Conservation (phyloP, 2,888 invertebrate genomes). For the Corbicula japonica region DNA sequence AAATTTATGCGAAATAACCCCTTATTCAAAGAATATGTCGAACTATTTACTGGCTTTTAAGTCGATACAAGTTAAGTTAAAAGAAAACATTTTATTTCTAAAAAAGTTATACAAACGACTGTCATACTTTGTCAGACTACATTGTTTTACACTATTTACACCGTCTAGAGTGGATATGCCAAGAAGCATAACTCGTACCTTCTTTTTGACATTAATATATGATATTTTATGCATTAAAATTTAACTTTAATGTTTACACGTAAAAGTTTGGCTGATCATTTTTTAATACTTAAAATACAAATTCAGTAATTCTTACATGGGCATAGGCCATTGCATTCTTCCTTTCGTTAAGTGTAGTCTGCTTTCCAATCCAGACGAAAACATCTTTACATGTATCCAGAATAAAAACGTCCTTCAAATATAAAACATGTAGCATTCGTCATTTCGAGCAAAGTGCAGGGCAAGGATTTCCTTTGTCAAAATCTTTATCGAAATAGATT, state of each 20-base stretch:
- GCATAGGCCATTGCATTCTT: conserved; percentile 85
- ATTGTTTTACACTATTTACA: not conserved
- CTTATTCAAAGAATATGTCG: too few relatives aligned
- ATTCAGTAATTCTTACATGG: conserved; percentile 76
- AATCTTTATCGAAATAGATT: too few relatives aligned
- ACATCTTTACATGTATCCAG: conserved; percentile 81
- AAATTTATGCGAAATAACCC: too few relatives aligned
- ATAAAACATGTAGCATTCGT: too few relatives aligned
- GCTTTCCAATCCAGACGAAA: conserved; percentile 85
- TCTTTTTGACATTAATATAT: not conserved
- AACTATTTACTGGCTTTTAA: too few relatives aligned
- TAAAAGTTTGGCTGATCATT: too few relatives aligned
- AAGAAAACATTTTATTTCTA: too few relatives aligned
- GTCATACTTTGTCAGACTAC: not conserved
- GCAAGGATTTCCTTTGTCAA: too few relatives aligned
- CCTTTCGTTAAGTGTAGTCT: conserved; percentile 81
- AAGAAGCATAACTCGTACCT: not conserved
- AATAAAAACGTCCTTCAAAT: conserved; percentile 85
- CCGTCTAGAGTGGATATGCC: not conserved
- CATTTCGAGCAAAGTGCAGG: too few relatives aligned
- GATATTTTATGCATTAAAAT: not conserved
- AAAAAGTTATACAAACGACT: too few relatives aligned
- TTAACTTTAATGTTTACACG: not conserved
- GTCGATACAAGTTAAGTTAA: too few relatives aligned
- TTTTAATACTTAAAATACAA: not conserved